Percentiles rank a stretch among this genome's conserved stretches.
Conservation (phyloP, 2,888 invertebrate genomes). For the Opisthograptis luteolata region DNA sequence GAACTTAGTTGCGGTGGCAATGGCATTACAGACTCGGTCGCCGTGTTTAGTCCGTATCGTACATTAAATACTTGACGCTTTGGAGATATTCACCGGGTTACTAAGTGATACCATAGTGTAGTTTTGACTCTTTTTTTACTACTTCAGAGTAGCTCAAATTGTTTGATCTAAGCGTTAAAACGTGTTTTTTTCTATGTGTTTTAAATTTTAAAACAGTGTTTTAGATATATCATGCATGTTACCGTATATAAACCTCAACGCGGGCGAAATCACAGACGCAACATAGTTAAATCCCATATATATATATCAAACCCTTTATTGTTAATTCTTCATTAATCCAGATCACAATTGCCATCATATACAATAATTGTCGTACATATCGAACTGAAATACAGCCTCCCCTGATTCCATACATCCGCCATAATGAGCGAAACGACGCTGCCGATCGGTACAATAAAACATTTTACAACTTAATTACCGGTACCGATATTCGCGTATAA, state of each 20-base stretch:
- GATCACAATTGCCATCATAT: neutral
- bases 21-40: conserved; percentile 34
- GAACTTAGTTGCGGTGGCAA: conserved; percentile 34
- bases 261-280: no score
- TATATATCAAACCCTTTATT: no score
- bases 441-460: conserved; percentile 33
- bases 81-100: conserved; percentile 8
- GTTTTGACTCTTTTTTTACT: no score
- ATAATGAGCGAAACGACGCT: conserved; percentile 26
- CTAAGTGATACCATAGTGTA: no score
- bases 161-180: no score
- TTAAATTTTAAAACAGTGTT: no score
- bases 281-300: no score
- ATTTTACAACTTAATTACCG: conserved; percentile 42
- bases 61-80: conserved; percentile 21
- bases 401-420: neutral
- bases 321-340: neutral
- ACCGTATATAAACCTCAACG: no score
- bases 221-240: no score
- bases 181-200: no score
- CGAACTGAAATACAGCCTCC: neutral
- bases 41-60: conserved; percentile 19
- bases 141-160: no score
- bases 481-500: conserved; percentile 2
- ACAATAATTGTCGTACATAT: neutral